phyloP scores from a whole-genome alignment of 2,113 vertebrate species.

The Setophaga coronata region DNA sequence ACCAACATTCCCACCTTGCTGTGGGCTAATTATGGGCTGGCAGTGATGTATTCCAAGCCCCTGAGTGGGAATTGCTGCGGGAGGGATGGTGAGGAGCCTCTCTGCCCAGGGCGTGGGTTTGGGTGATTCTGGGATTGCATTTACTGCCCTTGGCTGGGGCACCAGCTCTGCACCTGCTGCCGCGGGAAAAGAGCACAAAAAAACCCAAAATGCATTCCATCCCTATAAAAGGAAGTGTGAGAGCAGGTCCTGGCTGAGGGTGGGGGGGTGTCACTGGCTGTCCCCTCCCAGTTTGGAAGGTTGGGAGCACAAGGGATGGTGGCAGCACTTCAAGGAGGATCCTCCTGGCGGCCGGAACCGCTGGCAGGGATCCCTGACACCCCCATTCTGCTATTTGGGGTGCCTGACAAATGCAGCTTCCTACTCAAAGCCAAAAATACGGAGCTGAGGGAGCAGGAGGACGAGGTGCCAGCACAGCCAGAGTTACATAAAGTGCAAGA shows the following conservation, averaged over 20 bases:
- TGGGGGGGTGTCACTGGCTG: background rate
- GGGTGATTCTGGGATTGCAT: background rate
- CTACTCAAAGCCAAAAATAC: constrained; percentile 72
- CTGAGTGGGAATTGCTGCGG: background rate
- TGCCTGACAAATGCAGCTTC: constrained; percentile 62
- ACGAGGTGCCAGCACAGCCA: background rate
- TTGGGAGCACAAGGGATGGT: background rate
- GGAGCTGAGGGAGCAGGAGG: constrained; percentile 30
- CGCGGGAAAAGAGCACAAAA: background rate
- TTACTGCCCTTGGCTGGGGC: background rate
- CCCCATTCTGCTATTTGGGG: constrained; percentile 72
- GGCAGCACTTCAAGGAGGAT: constrained; percentile 18
- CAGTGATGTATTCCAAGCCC: background rate
- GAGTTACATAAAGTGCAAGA: constrained; percentile 9
- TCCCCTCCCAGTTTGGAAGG: background rate
- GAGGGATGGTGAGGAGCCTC: background rate
- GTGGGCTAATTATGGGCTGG: background rate
- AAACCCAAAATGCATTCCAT: constrained; percentile 56
- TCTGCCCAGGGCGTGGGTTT: background rate
- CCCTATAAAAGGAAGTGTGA: constrained; percentile 47
- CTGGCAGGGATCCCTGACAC: constrained; percentile 18
- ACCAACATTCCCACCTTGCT: background rate
- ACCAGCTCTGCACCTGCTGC: constrained; percentile 8
- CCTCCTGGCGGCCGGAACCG: constrained; percentile 30
- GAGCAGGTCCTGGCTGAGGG: background rate